A percentile compares a stretch with the other conserved stretches of the same genome.
Conservation (phyloP, 2,797 vertebrate species). For the Emys orbicularis region DNA sequence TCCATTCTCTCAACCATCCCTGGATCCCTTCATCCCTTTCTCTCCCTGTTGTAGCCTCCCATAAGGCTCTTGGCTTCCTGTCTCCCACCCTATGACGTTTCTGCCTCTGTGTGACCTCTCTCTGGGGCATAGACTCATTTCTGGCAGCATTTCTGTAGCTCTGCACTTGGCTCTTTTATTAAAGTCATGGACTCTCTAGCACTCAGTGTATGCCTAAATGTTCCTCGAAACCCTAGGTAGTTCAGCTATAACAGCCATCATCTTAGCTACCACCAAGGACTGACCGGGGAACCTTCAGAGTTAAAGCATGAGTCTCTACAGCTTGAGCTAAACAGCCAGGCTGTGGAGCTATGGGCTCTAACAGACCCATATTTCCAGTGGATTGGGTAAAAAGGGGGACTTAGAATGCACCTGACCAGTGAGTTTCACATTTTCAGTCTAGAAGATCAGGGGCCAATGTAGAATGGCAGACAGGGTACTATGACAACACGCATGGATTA, state of each 20-base stretch:
- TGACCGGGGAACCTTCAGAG: background rate
- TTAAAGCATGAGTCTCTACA: background rate
- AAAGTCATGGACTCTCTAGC: background rate
- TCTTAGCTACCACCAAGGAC: rapidly evolving
- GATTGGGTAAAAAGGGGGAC: background rate
- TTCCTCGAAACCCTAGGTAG: background rate
- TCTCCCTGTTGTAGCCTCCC: background rate
- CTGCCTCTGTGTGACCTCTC: rapidly evolving
- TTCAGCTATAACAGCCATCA: background rate
- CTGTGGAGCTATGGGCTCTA: background rate
- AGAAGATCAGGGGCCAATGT: background rate
- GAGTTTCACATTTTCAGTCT: background rate
- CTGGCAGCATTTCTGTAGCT: background rate
- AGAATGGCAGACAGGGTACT: background rate
- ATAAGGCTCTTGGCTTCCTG: background rate
- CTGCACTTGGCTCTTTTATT: background rate
- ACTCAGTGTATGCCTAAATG: background rate
- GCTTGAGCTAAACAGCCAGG: background rate
- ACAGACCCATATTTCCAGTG: rapidly evolving
- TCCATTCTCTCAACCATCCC: background rate
- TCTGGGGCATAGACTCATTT: background rate
- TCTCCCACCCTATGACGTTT: background rate
- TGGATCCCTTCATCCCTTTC: background rate
- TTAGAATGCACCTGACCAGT: background rate
- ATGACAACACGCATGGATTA: background rate